phyloP scores from a whole-genome alignment of 2,797 vertebrate species.

The Lindbergichthys nudifrons region DNA sequence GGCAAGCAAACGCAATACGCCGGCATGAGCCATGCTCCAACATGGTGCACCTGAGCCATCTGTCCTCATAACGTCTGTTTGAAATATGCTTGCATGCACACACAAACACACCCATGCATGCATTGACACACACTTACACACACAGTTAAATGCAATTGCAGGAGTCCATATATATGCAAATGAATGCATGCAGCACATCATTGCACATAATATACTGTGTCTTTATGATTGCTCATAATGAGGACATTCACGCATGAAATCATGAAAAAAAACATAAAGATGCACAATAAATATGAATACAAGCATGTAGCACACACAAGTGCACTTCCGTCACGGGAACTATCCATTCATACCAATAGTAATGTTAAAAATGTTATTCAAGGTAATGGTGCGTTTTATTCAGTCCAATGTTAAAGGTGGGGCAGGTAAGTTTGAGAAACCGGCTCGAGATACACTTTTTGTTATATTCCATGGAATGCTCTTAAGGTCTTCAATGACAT shows the following conservation, averaged over 20 bases:
- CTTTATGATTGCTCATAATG: neutral
- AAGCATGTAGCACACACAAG: neutral
- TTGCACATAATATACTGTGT: conserved; percentile 6
- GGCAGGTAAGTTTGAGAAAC: too few species aligned
- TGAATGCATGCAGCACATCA: conserved; percentile 9
- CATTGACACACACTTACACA: conserved; percentile 2
- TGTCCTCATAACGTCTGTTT: conserved; percentile 44
- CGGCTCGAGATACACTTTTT: too few species aligned
- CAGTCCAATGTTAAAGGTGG: too few species aligned
- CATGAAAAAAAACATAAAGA: too few species aligned
- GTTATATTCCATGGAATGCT: too few species aligned
- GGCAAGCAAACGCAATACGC: conserved; percentile 46
- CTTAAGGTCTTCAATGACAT: too few species aligned
- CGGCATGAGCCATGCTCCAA: conserved; percentile 51
- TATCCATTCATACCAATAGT: too few species aligned
- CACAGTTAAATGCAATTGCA: conserved; percentile 28
- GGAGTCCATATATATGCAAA: conserved; percentile 19
- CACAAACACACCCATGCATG: neutral
- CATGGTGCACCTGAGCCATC: conserved; percentile 68
- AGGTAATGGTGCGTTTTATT: too few species aligned
- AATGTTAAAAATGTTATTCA: too few species aligned
- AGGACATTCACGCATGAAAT: too few species aligned
- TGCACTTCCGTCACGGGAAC: neutral
- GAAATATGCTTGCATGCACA: conserved; percentile 9
- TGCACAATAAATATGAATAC: neutral